A percentile compares a stretch with the other conserved stretches of the same genome.
phyloP scores from a whole-genome alignment of 2,797 vertebrate species.

The Chelonia mydas region DNA sequence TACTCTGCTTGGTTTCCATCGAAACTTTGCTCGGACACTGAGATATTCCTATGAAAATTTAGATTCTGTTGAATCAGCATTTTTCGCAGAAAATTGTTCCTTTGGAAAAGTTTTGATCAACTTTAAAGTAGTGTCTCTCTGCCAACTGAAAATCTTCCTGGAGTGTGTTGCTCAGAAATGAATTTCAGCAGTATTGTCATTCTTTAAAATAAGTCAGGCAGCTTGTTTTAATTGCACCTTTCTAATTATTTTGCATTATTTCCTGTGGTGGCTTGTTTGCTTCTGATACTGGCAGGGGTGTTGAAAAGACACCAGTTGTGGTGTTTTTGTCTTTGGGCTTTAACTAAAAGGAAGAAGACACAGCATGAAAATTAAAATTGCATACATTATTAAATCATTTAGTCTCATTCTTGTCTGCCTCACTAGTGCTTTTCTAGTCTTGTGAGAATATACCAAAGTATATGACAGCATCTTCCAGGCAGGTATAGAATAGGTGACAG shows the following conservation, averaged over 20 bases:
- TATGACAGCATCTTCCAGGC: not conserved
- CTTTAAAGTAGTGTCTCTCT: not conserved
- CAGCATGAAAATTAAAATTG: not conserved
- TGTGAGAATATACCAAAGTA: constrained; percentile 3
- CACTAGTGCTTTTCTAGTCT: not conserved
- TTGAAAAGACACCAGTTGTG: not conserved
- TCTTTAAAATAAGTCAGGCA: not conserved
- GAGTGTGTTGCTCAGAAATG: not conserved
- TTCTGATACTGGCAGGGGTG: not conserved
- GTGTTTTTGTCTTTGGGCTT: not conserved
- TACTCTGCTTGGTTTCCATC: not conserved
- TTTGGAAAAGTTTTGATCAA: not conserved
- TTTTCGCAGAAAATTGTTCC: not conserved
- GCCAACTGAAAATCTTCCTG: not conserved
- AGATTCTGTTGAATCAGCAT: not conserved
- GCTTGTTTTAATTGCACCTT: not conserved
- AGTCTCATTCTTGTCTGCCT: not conserved
- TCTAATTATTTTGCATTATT: not conserved
- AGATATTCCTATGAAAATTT: not conserved
- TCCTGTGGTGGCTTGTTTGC: not conserved
- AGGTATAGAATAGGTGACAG: not conserved
- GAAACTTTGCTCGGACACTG: not conserved
- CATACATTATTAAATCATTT: not conserved
- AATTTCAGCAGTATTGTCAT: not conserved
- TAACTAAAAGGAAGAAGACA: not conserved